A percentile compares a stretch with the other conserved stretches of the same genome.
phyloP scores from a whole-genome alignment of 2,113 vertebrate genomes.

The Sprattus sprattus region DNA sequence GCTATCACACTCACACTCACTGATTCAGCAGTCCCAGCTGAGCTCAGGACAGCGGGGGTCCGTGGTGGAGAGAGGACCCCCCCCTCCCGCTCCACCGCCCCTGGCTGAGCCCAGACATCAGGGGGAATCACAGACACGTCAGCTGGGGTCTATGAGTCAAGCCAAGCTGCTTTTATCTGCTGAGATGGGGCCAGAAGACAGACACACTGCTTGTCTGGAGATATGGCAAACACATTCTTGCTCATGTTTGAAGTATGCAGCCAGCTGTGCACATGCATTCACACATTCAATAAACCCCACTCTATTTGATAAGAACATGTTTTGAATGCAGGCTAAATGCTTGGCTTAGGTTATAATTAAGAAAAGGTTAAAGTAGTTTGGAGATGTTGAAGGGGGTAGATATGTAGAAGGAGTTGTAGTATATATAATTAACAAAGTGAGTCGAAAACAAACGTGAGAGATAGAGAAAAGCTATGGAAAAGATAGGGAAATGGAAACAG shows the following conservation, averaged over 20 bases:
- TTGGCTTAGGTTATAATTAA: not conserved
- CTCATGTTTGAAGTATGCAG: not conserved
- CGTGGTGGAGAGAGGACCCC: not conserved
- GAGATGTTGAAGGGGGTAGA: not conserved
- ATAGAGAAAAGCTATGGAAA: too few relatives aligned
- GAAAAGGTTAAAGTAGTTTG: not conserved
- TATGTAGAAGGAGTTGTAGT: too few relatives aligned
- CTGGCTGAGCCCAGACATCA: not conserved
- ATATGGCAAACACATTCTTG: not conserved
- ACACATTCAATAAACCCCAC: not conserved
- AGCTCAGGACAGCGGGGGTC: not conserved
- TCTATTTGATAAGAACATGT: not conserved
- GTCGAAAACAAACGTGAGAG: too few relatives aligned
- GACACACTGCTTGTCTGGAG: not conserved
- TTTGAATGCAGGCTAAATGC: not conserved
- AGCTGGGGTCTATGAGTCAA: not conserved
- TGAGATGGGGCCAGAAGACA: not conserved
- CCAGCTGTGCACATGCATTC: not conserved
- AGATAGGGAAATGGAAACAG: too few relatives aligned
- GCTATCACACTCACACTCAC: slow-evolving; percentile 18
- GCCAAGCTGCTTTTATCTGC: not conserved
- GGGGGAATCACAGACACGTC: not conserved
- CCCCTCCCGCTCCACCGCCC: not conserved
- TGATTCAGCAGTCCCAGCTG: slow-evolving; percentile 25
- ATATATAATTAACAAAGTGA: too few relatives aligned